Base-by-base conservation (phyloP, 2,113 vertebrate species). In the Chaenocephalus aceratus region DNA sequence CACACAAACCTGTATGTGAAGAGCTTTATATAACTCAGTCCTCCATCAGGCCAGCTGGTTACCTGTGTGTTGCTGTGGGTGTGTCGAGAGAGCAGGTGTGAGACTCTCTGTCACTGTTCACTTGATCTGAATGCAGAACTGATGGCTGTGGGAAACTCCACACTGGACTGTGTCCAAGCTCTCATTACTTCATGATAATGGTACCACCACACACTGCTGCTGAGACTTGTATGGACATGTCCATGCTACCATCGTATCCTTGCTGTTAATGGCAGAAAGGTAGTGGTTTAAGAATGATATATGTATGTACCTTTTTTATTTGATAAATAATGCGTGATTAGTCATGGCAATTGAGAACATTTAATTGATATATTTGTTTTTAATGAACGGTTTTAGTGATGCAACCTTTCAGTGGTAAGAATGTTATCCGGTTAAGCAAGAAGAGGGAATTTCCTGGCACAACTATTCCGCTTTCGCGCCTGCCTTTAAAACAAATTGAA, bases 91-190 rank as follows among this genome's bases (percentile, higher is more conserved):
- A 65, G 59, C 80, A 88, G 88, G 53, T 84, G 75, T 62, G 66
- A 57, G 62, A 52, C 10, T 10, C 10, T 10, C 41, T 34, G 56
- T 87, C 74, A 57, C 41, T 26, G 65, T 52, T 72, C 58, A 83
- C 13, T 52, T 75, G 69, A 73, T n/a, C 11, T 70, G 9, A 63
- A 75, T 44, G 52, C 61, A 58, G 23, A 58, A 48, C 10, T 46
- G 16, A 23, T 41, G 45, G 54, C 54, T 41, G 45, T 71, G 85
- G 88, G 90, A 91, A 94, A 94, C 77, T 90, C 89, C 92, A 84
- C 53, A 44, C 83, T 70, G 62, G 77, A 52, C 71, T 23, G 12
- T 52, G 23, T 77, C 72, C 81, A 71, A 72, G 44, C 36, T 44
- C 60, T 80, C 77, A 61, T 48, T 2, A 63, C 77, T 90, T 88